Conservation (phyloP, 2,113 vertebrate species). For the Brachirus orientalis region DNA sequence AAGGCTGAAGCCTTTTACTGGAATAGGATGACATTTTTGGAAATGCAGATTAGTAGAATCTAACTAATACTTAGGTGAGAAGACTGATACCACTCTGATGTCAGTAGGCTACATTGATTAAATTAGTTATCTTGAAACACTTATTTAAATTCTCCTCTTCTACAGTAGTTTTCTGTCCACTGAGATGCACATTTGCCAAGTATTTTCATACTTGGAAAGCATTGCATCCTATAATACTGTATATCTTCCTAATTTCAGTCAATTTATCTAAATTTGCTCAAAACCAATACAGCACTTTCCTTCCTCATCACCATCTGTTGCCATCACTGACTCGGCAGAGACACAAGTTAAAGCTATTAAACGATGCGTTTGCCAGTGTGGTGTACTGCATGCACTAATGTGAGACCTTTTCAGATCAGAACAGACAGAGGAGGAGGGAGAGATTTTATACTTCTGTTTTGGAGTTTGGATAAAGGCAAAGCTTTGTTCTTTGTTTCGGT, state of each 20-base stretch:
- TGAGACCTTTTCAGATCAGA: constrained; percentile 55
- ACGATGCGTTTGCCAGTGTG: constrained; percentile 27
- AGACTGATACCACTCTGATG: not conserved
- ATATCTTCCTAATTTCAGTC: not conserved
- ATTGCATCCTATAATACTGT: too few species aligned
- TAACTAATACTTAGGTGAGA: not conserved
- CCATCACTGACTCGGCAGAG: constrained; percentile 17
- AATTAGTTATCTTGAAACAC: too few species aligned
- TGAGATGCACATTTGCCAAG: too few species aligned
- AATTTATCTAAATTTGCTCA: too few species aligned
- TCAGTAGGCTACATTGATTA: too few species aligned
- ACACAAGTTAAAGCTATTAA: constrained; percentile 49
- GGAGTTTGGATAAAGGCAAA: constrained; percentile 72
- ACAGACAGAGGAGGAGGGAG: constrained; percentile 33
- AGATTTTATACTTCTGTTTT: constrained; percentile 58
- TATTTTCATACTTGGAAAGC: too few species aligned
- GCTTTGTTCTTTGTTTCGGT: constrained; percentile 72
- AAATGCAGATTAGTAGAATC: not conserved
- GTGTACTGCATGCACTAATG: constrained; percentile 1
- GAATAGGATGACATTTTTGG: not conserved
- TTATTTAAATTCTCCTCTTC: too few species aligned
- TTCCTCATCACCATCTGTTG: constrained; percentile 21
- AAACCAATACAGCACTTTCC: constrained; percentile 1
- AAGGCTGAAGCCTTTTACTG: constrained; percentile 13
- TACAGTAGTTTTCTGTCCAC: too few species aligned